These are phyloP conservation scores for Dissostichus mawsoni DNA, from an alignment of 2,113 vertebrate genomes.

Conservation along the genomic window DNA sequence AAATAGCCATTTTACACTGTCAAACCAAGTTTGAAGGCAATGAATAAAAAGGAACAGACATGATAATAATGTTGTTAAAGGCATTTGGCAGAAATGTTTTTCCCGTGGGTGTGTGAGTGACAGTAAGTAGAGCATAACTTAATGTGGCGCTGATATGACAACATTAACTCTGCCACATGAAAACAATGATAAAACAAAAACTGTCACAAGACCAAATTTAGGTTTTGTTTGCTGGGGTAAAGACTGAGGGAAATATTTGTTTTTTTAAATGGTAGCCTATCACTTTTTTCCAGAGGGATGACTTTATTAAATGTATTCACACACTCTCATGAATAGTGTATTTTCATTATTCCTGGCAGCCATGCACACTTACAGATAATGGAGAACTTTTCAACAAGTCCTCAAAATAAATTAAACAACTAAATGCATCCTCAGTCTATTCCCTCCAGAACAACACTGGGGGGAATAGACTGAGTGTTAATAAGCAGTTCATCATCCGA, in stretches of 20 bases:
- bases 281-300: neutral
- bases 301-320: neutral
- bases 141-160: neutral
- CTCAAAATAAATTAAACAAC: neutral
- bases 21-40: neutral
- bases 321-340: neutral
- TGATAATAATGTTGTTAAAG: neutral
- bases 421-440: neutral
- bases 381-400: conserved; percentile 2
- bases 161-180: neutral
- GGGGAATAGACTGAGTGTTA: too few species aligned
- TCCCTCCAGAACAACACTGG: neutral
- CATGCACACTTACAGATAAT: neutral
- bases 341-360: neutral
- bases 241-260: neutral
- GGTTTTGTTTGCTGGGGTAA: neutral
- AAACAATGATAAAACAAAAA: conserved; percentile 8
- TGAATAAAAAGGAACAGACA: neutral
- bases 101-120: conserved; percentile 23
- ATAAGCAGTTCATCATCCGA: neutral
- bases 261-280: neutral
- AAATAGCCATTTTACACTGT: neutral
- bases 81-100: conserved; percentile 10
- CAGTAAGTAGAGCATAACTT: neutral
- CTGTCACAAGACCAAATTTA: neutral